Conservation (phyloP, 2,113 vertebrate genomes). For the Gopherus evgoodei region DNA sequence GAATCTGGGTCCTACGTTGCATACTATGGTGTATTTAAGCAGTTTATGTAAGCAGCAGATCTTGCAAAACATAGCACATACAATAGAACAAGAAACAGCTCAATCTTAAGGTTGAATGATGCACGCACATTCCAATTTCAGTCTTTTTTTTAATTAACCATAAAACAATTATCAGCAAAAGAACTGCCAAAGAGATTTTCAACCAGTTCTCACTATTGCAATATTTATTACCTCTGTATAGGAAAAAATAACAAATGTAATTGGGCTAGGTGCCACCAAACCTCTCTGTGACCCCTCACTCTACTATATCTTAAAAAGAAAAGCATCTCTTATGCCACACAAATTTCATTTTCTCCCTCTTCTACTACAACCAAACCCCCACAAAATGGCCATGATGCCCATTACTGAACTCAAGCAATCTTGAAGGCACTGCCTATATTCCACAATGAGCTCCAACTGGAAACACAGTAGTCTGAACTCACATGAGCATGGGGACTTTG, state of each 20-base stretch:
- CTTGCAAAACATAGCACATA: not conserved
- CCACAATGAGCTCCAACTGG: not conserved
- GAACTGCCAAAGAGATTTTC: not conserved
- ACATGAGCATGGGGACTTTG: not conserved
- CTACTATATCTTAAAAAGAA: not conserved
- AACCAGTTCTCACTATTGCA: conserved; percentile 12
- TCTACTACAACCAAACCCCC: not conserved
- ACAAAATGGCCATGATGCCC: not conserved
- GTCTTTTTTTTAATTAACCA: conserved; percentile 10
- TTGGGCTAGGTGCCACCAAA: not conserved
- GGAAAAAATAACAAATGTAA: not conserved
- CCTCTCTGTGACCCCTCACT: not conserved
- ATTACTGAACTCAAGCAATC: not conserved
- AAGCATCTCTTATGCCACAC: not conserved
- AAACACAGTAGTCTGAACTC: not conserved
- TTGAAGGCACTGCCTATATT: not conserved
- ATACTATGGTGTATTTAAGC: not conserved
- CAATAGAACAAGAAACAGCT: not conserved
- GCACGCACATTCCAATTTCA: not conserved
- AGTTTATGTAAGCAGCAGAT: not conserved
- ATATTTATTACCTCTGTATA: not conserved
- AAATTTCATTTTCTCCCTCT: not conserved
- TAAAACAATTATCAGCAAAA: conserved; percentile 10
- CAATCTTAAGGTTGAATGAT: not conserved
- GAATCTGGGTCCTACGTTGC: not conserved